Evolutionary conservation across 2,113 vertebrate genomes (phyloP).

Genomic region (Lepisosteus osseus): DNA sequence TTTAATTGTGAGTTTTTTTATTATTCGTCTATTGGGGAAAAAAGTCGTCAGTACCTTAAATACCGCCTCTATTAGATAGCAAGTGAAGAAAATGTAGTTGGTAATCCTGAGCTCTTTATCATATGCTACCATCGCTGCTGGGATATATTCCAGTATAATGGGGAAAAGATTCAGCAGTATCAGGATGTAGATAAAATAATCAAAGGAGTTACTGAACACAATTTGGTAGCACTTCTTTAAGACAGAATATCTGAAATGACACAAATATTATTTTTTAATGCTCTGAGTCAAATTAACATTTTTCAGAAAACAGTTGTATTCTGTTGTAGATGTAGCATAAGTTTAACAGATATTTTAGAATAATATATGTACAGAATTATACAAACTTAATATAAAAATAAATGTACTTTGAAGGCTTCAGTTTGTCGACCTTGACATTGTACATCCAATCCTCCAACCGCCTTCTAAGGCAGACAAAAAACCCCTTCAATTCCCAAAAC

Average conservation of each 20-base stretch:
- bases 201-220: slow-evolving; percentile 52
- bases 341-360: no score
- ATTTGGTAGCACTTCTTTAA: slow-evolving; percentile 23
- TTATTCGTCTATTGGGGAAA: no score
- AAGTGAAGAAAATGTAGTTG: slow-evolving; percentile 53
- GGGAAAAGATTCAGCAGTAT: slow-evolving; percentile 47
- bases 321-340: no score
- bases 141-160: slow-evolving; percentile 41
- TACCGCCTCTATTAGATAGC: slow-evolving; percentile 35
- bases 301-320: no score
- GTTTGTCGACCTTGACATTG: slow-evolving; percentile 35
- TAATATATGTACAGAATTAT: no score
- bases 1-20: no score
- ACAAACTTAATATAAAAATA: no score
- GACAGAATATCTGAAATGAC: slow-evolving; percentile 43
- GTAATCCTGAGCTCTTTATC: slow-evolving; percentile 26
- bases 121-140: slow-evolving; percentile 25
- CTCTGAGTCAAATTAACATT: no score
- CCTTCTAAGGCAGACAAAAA: slow-evolving; percentile 22
- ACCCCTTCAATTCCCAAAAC: slow-evolving; percentile 37
- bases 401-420: slow-evolving; percentile 32
- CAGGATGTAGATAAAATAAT: slow-evolving; percentile 40
- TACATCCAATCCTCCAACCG: slow-evolving; percentile 36
- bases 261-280: background rate
- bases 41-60: slow-evolving; percentile 44